A percentile compares a stretch with the other conserved stretches of the same genome.
These are phyloP conservation scores for Volucella inanis DNA, from an alignment of 2,888 invertebrate species.

Conservation along the genomic window DNA sequence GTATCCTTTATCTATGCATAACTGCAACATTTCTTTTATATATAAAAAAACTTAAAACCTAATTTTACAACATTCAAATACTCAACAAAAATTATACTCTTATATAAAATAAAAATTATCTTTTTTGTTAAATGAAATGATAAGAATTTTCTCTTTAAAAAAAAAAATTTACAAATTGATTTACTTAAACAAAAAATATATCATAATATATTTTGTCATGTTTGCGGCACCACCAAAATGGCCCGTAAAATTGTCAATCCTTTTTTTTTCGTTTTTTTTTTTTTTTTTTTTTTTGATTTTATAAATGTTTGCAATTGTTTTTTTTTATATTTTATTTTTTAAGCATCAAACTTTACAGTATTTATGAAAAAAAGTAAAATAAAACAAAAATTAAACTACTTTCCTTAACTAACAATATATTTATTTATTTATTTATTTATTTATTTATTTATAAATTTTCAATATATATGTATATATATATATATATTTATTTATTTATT, in stretches of 20 bases:
- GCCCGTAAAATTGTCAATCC: slow-evolving; percentile 40
- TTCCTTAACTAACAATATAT: slow-evolving; percentile 57
- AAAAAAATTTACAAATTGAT: slow-evolving; percentile 71
- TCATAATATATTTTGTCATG: slow-evolving; percentile 46
- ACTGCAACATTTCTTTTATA: slow-evolving; percentile 52
- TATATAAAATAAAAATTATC: slow-evolving; percentile 32
- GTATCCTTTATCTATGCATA: slow-evolving; percentile 45
- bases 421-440: not conserved
- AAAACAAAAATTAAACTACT: slow-evolving; percentile 65
- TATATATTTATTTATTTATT: slow-evolving; percentile 37
- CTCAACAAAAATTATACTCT: slow-evolving; percentile 72
- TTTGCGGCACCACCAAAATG: slow-evolving; percentile 38
- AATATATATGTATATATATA: slow-evolving; percentile 10
- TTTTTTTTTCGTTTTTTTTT: slow-evolving; percentile 22
- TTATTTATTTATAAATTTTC: too few relatives aligned
- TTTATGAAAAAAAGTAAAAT: slow-evolving; percentile 23
- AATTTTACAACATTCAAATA: slow-evolving; percentile 74
- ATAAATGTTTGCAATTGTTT: not conserved
- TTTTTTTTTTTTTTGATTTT: slow-evolving; percentile 5
- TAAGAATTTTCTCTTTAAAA: slow-evolving; percentile 49
- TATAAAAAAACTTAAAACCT: slow-evolving; percentile 62
- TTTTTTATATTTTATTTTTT: slow-evolving; percentile 19
- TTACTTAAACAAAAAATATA: slow-evolving; percentile 67
- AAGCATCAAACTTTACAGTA: slow-evolving; percentile 34
- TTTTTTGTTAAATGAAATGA: slow-evolving; percentile 37